Evolutionary conservation across 2,888 invertebrate species (phyloP), one percentile per base, ranked within the genome.

Genomic region (Melikaiella ostensackeni): DNA sequence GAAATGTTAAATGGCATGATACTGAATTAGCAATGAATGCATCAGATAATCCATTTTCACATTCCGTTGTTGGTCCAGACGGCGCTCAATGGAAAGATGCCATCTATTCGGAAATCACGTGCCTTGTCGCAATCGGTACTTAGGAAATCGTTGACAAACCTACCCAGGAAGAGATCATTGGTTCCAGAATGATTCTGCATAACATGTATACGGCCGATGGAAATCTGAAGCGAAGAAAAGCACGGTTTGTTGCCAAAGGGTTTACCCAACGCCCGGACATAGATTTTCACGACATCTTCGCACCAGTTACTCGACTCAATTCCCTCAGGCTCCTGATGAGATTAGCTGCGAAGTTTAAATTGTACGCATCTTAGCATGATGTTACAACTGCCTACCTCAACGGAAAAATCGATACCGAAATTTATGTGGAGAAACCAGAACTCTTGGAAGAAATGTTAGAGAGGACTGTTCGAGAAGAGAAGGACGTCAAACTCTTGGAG

Each of bases 281-380:
- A 19, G 78, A 83, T 62, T 83, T 78, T 59, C 46, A 79, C 30
- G 77, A 81, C n/a, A 80, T 80, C 13, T 84, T 77, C 24, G 77
- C 81, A 16, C 81, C 80, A 0, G 82, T 82, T 27, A 80, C 79
- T 6, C 57, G 81, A 8, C 74, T 82, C 11, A 63, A 79, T 64
- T 81, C 81, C 0, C 21, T 82, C 3, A 62, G 78, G 11, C 62
- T 81, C 7, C 19, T 84, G 19, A 73, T 81, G 27, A 76, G 82
- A 3, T 50, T 85, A 9, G 80, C 84, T 6, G 83, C 79, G 19
- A 64, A 79, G n/a, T 30, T 70, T 19, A 75, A 62, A 8, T 79
- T 86, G 81, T 30, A 76, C 9, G 77, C n/a, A n/a, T 85, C 3
- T 30, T 85, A 87, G 30, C 76, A 84, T 19, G 84, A 85, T 59